Conservation (phyloP, 92 coral and sea anemone genomes). For the Palythoa grandis region DNA sequence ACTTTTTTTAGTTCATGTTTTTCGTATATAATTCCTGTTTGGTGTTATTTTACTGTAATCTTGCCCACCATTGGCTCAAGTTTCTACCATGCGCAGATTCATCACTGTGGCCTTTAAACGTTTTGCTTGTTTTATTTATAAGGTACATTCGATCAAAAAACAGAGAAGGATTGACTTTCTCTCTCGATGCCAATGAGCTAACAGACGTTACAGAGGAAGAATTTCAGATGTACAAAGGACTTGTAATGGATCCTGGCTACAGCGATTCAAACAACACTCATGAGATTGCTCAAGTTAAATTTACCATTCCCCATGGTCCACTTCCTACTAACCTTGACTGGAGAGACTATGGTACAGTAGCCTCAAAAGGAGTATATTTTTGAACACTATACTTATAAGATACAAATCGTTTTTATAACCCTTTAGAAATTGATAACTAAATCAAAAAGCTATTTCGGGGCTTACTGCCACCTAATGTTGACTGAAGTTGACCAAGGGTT, state of each 20-base stretch:
- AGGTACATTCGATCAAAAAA: conserved; percentile 81
- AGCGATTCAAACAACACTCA: conserved; percentile 70
- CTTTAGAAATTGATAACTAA: too few relatives aligned
- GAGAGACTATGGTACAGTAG: conserved; percentile 76
- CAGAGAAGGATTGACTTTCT: conserved; percentile 80
- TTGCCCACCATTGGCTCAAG: too few relatives aligned
- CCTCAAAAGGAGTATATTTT: not conserved
- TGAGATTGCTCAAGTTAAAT: conserved; percentile 72
- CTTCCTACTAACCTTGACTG: conserved; percentile 77
- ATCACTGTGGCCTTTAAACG: too few relatives aligned
- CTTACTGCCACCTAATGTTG: too few relatives aligned
- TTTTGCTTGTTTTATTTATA: not conserved
- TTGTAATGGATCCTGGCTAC: conserved; percentile 81
- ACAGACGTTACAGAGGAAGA: conserved; percentile 85
- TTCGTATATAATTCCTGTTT: too few relatives aligned
- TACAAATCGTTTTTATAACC: too few relatives aligned
- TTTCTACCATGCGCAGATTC: too few relatives aligned
- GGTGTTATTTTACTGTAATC: too few relatives aligned
- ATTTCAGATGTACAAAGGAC: conserved; percentile 82
- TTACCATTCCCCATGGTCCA: conserved; percentile 59
- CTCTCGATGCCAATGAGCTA: conserved; percentile 81
- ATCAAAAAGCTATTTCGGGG: too few relatives aligned
- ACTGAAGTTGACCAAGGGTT: too few relatives aligned
- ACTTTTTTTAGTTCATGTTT: too few relatives aligned
- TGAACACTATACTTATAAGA: too few relatives aligned